Conservation (phyloP, 2,888 invertebrate species). For the Macropis europaea region DNA sequence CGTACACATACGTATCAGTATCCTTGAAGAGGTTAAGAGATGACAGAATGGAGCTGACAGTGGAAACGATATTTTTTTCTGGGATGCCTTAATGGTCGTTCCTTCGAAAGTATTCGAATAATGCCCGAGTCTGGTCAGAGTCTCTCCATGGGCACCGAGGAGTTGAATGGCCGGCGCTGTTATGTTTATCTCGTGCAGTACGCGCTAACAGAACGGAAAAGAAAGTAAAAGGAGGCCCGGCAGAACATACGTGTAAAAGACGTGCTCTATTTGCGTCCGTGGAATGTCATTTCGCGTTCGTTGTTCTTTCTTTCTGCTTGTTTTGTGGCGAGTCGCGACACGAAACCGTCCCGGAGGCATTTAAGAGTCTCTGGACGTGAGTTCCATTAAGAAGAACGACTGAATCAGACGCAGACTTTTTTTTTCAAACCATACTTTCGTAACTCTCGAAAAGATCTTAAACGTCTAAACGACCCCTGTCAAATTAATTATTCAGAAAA, state of each 20-base stretch:
- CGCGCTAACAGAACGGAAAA: slow-evolving; percentile 35
- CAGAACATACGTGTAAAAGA: slow-evolving; percentile 48
- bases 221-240: slow-evolving; percentile 40
- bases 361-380: slow-evolving; percentile 27
- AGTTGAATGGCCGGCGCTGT: slow-evolving; percentile 68
- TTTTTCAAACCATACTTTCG: not conserved
- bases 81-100: too few relatives aligned
- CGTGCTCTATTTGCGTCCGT: slow-evolving; percentile 66
- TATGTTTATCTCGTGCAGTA: slow-evolving; percentile 56
- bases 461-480: not conserved
- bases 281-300: slow-evolving; percentile 60
- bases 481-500: not conserved
- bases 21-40: too few relatives aligned
- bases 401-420: slow-evolving; percentile 17
- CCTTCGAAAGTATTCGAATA: not conserved
- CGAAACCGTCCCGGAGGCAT: slow-evolving; percentile 41
- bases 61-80: too few relatives aligned
- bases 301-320: slow-evolving; percentile 47
- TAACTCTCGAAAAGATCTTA: not conserved
- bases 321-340: slow-evolving; percentile 38
- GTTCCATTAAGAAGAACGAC: slow-evolving; percentile 41
- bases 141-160: slow-evolving; percentile 25
- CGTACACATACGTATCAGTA: too few relatives aligned
- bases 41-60: too few relatives aligned
- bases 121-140: slow-evolving; percentile 9